A percentile compares a stretch with the other conserved stretches of the same genome.
Evolutionary conservation across 2,113 vertebrate genomes (phyloP).

Genomic region (Terrapene triunguis): DNA sequence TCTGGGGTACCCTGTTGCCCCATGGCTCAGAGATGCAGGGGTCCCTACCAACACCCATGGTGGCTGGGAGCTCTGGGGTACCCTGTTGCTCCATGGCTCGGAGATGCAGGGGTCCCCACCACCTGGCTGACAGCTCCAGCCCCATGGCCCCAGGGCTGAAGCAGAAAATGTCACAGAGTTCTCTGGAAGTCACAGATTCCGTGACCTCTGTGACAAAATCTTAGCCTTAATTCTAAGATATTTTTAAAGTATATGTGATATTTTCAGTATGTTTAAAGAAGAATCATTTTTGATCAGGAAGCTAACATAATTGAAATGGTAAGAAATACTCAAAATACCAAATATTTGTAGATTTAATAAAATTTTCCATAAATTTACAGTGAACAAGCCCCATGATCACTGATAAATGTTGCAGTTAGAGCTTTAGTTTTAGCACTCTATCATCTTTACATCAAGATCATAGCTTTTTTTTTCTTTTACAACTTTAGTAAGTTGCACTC

Average conservation of each 20-base stretch:
- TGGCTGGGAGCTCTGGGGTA: too few relatives aligned
- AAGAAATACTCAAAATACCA: background rate
- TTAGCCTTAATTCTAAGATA: background rate
- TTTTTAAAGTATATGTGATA: background rate
- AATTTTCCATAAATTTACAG: background rate
- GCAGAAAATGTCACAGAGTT: too few relatives aligned
- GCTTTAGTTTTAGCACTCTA: background rate
- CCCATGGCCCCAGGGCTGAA: too few relatives aligned
- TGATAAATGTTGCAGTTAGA: background rate
- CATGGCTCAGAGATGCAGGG: too few relatives aligned
- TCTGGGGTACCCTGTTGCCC: too few relatives aligned
- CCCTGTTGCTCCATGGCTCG: too few relatives aligned
- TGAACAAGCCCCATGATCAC: background rate
- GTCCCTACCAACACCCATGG: too few relatives aligned
- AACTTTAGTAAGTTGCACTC: background rate
- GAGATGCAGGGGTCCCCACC: too few relatives aligned
- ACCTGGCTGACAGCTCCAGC: too few relatives aligned
- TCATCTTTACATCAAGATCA: background rate
- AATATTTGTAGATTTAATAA: background rate
- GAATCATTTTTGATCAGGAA: background rate
- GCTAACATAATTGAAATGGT: background rate
- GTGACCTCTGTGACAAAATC: too few relatives aligned
- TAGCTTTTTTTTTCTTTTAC: background rate
- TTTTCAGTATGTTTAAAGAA: background rate
- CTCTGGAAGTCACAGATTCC: too few relatives aligned